Base-by-base conservation (phyloP, 2,888 invertebrate species). In the Himalopsyche japonica region DNA sequence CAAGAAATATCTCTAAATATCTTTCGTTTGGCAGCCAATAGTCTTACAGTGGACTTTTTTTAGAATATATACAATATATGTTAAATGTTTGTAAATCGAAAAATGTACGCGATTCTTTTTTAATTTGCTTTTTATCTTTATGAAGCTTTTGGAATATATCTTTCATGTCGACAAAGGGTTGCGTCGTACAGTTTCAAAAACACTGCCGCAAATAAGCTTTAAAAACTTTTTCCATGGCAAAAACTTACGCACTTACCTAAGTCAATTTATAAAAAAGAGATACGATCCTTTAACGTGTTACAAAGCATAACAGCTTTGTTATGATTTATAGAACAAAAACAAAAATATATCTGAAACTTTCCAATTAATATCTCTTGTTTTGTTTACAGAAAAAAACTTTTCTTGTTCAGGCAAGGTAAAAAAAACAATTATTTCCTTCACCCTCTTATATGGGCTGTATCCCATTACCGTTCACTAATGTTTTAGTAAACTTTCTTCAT, bases 381-480 rank as follows among this genome's bases (percentile, higher is more conserved):
- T 79, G 37, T 37, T 47, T 48, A 79, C 48, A 48, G 24, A 24
- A 70, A 70, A 70, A 48, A 79, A 43, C n/a, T 79, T 79, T 43
- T 47, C 24, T 48, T 30, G 79, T 79, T 48, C 64, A 43, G 57
- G 57, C 82, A 84, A 84, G 84, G 84, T 84, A 84, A 84, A 70
- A 82, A 84, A 34, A 79, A 82, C 79, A 82, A 84, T 84, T 81
- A 84, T 77, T 76, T 43, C 79, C 20, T 49, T 32, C 32, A 20
- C 70, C 37, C 76, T n/a, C 18, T 27, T n/a, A 20, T 24, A 37
- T 20, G 76, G n/a, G 20, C 30, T 15, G 70, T 70, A 70, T 30
- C 57, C 84, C 84, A 84, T 84, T 84, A 84, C 79, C 84, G 82
- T 82, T 84, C 79, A 77, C 84, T 84, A 84, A 82, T 84, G 84